Evolutionary conservation across 1,140 invertebrate species (phyloP), one percentile per base, ranked within the genome.

Genomic region (Sitophilus oryzae): DNA sequence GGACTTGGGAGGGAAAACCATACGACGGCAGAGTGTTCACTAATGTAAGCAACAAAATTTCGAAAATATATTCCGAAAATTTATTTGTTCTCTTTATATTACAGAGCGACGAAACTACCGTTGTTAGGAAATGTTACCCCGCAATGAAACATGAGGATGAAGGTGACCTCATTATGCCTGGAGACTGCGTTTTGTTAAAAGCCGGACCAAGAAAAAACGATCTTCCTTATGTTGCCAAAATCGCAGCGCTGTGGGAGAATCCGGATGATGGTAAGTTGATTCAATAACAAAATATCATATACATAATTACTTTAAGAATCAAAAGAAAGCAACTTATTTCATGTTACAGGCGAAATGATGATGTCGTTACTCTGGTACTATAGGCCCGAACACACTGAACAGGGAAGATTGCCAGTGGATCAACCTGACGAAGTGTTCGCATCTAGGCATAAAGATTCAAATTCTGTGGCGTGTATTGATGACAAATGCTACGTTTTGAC

Each of bases 401-500:
- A 85, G 65, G 91, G 92, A 1, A 77, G 90, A 4, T 79, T 82
- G 59, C 76, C 82, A 16, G 80, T 80, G 16, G 89, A 95, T 73
- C 83, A 86, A 63, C 81, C 84, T 3, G 90, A 93, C 66, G 94
- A 97, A 75, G 86, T 97, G 37, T 98, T 96, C 76, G 94, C 94
- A 19, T 96, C 93, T 1, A 83, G 91, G 48, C 94, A 97, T 75
- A 81, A 87, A 44, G 93, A 96, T 74, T 87, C 86, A 52, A 95
- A 94, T 73, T 94, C 91, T 66, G 93, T 97, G 19, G 94, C 93
- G 44, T 97, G 93, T 72, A 96, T 98, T 63, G 94, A 98, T 72
- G 94, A 98, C 75, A 95, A 94, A 74, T 96, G 93, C 75, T 96
- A 92, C 73, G 94, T 98, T 54, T 81, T 98, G 54, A 96, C 93